phyloP scores from a whole-genome alignment of 2,113 vertebrate genomes.

The Saccopteryx leptura region DNA sequence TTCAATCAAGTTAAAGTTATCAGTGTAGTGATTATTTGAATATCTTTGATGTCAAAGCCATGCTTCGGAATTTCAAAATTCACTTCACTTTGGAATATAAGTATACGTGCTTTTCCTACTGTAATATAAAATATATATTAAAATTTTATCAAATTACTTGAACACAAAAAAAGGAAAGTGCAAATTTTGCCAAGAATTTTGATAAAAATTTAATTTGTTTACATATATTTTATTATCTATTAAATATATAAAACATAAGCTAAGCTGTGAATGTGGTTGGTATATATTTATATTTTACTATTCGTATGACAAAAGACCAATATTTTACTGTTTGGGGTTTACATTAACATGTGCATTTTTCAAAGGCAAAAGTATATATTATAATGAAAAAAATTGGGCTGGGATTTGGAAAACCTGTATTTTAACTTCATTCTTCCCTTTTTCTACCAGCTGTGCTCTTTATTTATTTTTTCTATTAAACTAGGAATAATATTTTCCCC shows the following conservation, averaged over 20 bases:
- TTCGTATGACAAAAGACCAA: constrained; percentile 48
- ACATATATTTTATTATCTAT: constrained; percentile 75
- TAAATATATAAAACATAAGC: constrained; percentile 78
- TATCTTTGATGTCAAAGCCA: constrained; percentile 73
- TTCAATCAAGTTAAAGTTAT: constrained; percentile 79
- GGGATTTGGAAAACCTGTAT: background rate
- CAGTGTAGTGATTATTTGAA: constrained; percentile 75
- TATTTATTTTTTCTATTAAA: constrained; percentile 24
- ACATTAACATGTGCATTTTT: constrained; percentile 44
- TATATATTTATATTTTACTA: constrained; percentile 69
- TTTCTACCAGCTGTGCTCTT: background rate
- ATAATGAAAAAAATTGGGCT: background rate
- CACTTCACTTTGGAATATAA: constrained; percentile 80
- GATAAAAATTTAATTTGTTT: constrained; percentile 81
- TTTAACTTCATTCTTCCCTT: background rate
- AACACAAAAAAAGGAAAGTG: constrained; percentile 72
- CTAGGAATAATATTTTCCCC: background rate
- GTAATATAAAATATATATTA: constrained; percentile 80
- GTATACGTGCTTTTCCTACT: constrained; percentile 54
- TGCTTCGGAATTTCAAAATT: constrained; percentile 74
- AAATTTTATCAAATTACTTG: constrained; percentile 80
- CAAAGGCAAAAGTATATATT: background rate
- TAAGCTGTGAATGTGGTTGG: background rate
- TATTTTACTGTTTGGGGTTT: background rate
- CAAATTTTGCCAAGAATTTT: constrained; percentile 73